A percentile compares a stretch with the other conserved stretches of the same genome.
phyloP scores from a whole-genome alignment of 2,113 vertebrate species.

The Mungos mungo region DNA sequence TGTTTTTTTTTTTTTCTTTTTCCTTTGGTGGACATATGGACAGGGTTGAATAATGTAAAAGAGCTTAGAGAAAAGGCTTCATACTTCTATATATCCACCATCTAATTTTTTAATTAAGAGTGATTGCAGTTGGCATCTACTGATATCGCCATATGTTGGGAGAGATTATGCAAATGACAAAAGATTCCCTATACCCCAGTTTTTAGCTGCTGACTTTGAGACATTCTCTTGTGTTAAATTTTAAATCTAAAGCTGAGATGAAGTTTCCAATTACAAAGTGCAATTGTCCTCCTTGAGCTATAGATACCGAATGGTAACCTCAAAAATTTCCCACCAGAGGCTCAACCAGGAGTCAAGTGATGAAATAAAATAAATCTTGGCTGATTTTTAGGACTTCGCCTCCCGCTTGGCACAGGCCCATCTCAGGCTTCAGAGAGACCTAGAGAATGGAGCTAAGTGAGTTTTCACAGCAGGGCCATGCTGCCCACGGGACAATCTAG shows the following conservation, averaged over 20 bases:
- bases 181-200: constrained; percentile 44
- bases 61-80: constrained; percentile 33
- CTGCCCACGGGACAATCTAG: background rate
- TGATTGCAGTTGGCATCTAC: constrained; percentile 49
- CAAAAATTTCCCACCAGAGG: constrained; percentile 39
- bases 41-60: constrained; percentile 59
- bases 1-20: background rate
- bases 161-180: constrained; percentile 52
- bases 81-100: background rate
- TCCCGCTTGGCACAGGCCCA: background rate
- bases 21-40: constrained; percentile 46
- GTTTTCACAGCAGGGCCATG: background rate
- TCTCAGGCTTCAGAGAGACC: background rate
- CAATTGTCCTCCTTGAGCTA: constrained; percentile 1
- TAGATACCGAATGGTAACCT: background rate
- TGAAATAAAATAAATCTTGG: constrained; percentile 60
- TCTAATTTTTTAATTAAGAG: constrained; percentile 67
- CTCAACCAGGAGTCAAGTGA: constrained; percentile 3
- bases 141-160: constrained; percentile 57
- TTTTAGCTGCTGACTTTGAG: constrained; percentile 57
- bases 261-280: constrained; percentile 43
- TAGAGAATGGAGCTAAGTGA: background rate
- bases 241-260: background rate
- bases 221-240: background rate
- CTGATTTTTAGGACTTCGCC: constrained; percentile 41